These are phyloP conservation scores for Cladorhizidae sp. DNA, from an alignment of 37 sponge, comb jelly and placozoan species.

Conservation along the genomic window DNA sequence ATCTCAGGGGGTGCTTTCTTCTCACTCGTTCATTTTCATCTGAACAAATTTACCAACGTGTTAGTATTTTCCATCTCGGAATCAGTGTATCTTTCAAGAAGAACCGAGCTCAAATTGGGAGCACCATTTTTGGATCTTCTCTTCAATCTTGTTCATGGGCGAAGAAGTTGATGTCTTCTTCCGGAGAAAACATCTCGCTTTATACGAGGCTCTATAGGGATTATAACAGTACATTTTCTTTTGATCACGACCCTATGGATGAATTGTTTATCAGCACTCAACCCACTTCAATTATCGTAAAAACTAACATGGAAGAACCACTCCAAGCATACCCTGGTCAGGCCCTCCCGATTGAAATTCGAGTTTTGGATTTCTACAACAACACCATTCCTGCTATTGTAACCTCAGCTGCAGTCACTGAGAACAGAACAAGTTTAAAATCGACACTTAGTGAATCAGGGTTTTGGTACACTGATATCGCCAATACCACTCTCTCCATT, in stretches of 20 bases:
- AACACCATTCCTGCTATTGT: constrained; percentile 17
- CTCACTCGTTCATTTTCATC: not conserved
- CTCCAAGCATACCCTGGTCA: constrained; percentile 8
- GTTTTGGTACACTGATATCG: not conserved
- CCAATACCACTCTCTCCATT: not conserved
- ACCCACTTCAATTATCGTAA: not conserved
- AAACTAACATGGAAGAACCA: too few relatives aligned
- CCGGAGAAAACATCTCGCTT: not conserved
- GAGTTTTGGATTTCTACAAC: constrained; percentile 29
- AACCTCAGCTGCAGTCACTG: not conserved
- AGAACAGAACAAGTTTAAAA: not conserved
- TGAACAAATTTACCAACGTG: not conserved
- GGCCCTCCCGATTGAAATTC: not conserved
- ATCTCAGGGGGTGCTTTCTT: constrained; percentile 32
- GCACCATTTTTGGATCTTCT: constrained; percentile 42
- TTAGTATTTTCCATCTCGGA: not conserved
- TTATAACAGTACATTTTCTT: not conserved
- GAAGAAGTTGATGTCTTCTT: not conserved
- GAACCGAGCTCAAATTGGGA: constrained; percentile 31
- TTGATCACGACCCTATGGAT: not conserved
- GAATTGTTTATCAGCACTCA: not conserved
- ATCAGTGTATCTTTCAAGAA: constrained; percentile 5
- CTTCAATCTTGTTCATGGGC: constrained; percentile 47
- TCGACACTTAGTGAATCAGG: not conserved
- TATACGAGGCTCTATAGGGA: not conserved